Conservation (phyloP, 2,888 invertebrate genomes). For the Hirudinaria manillensis region DNA sequence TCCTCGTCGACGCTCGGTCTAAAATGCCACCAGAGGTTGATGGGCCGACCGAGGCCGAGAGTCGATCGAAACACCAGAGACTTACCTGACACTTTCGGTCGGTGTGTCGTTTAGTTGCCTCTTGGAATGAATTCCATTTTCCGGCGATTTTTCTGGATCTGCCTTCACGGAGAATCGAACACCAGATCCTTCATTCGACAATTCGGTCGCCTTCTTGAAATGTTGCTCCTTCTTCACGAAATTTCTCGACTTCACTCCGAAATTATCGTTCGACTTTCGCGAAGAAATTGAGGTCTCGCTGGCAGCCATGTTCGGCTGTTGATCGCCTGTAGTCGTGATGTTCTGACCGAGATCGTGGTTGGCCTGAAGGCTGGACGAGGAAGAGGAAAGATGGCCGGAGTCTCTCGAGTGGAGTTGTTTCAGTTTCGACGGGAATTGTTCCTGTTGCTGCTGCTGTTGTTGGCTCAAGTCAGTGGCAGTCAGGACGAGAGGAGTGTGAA, state of each 20-base stretch:
- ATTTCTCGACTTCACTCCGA: background rate
- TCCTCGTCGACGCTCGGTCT: too few species aligned
- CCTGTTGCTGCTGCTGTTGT: background rate
- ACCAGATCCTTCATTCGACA: constrained; percentile 6
- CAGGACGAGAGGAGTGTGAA: background rate
- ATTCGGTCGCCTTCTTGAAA: constrained; percentile 8
- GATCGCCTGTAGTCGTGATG: background rate
- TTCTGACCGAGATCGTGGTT: background rate
- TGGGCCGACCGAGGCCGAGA: too few species aligned
- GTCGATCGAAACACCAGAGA: too few species aligned
- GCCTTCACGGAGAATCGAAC: background rate
- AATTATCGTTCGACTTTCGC: background rate
- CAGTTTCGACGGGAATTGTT: background rate
- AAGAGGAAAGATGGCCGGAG: constrained; percentile 16
- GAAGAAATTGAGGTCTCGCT: background rate
- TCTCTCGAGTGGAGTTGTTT: constrained; percentile 22
- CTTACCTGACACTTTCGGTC: too few species aligned
- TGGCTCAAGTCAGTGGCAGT: background rate
- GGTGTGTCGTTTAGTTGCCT: too few species aligned
- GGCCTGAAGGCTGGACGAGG: constrained; percentile 14
- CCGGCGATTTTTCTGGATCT: background rate
- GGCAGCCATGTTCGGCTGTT: background rate
- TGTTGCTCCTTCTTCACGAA: background rate
- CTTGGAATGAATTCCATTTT: background rate
- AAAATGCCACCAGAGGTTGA: too few species aligned